phyloP scores from a whole-genome alignment of 2,888 invertebrate genomes.

The Pterobdella sp. region DNA sequence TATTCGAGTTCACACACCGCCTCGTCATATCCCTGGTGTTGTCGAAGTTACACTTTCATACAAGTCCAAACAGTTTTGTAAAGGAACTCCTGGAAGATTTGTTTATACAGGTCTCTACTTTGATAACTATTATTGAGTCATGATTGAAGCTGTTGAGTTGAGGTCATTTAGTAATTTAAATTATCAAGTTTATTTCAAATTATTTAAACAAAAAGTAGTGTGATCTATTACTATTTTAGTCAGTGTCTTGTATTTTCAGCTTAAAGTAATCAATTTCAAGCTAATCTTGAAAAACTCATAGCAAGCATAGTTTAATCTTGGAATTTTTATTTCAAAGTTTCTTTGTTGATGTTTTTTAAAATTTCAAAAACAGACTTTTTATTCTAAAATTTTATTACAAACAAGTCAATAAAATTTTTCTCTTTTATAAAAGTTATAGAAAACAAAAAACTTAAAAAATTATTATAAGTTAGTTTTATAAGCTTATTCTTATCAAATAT shows the following conservation, averaged over 20 bases:
- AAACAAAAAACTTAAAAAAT: not conserved
- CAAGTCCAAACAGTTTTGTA: conserved; percentile 97
- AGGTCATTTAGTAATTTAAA: not conserved
- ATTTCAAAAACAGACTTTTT: not conserved
- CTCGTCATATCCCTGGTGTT: conserved; percentile 93
- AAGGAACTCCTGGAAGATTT: conserved; percentile 92
- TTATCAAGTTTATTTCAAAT: not conserved
- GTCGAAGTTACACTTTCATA: conserved; percentile 96
- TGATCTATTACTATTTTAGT: too few species aligned
- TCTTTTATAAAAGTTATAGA: not conserved
- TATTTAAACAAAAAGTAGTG: not conserved
- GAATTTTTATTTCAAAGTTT: too few species aligned
- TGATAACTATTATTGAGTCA: too few species aligned
- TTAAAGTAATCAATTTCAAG: too few species aligned
- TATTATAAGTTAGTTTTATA: too few species aligned
- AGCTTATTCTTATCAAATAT: too few species aligned
- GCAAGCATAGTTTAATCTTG: too few species aligned
- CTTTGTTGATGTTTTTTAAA: too few species aligned
- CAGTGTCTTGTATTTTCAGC: too few species aligned
- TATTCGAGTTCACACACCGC: conserved; percentile 94
- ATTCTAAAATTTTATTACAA: not conserved
- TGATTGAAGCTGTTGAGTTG: not conserved
- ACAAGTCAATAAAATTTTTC: not conserved
- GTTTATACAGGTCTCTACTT: conserved; percentile 99
- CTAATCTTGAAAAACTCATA: too few species aligned